These are phyloP conservation scores for Tapirus indicus DNA, from an alignment of 2,797 vertebrate species.

Conservation along the genomic window DNA sequence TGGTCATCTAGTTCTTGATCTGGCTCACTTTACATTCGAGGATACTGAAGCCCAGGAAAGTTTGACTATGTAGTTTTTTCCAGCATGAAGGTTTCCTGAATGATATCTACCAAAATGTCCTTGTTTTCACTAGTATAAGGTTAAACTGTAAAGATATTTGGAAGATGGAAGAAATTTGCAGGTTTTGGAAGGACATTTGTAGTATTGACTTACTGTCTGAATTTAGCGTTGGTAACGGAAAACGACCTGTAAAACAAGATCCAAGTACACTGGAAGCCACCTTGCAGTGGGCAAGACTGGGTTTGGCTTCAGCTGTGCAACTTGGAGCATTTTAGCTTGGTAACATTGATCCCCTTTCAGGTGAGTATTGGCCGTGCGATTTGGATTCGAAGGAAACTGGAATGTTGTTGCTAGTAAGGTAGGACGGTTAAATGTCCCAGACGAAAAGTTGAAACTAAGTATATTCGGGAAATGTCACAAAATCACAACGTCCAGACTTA, in stretches of 20 bases:
- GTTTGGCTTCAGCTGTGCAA: slow-evolving; percentile 75
- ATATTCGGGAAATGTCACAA: not conserved
- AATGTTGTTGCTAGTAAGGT: not conserved
- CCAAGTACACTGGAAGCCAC: slow-evolving; percentile 64
- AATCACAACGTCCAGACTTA: not conserved
- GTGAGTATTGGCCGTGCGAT: slow-evolving; percentile 67
- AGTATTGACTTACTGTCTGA: slow-evolving; percentile 67
- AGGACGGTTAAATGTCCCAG: not conserved
- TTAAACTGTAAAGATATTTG: slow-evolving; percentile 18
- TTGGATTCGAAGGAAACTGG: not conserved
- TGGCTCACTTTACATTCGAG: not conserved
- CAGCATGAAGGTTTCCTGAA: not conserved
- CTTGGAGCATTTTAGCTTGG: slow-evolving; percentile 77
- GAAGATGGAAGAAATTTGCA: slow-evolving; percentile 11
- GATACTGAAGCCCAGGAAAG: not conserved
- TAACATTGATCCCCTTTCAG: slow-evolving; percentile 65
- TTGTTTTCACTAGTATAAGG: not conserved
- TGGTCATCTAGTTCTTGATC: not conserved
- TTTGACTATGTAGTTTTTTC: not conserved
- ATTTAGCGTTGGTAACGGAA: slow-evolving; percentile 64
- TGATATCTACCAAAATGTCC: not conserved
- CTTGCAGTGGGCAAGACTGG: slow-evolving; percentile 67
- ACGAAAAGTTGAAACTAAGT: not conserved
- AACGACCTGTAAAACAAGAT: slow-evolving; percentile 69
- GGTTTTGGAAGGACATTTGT: slow-evolving; percentile 44